These are phyloP conservation scores for Artibeus lituratus DNA, from an alignment of 2,797 vertebrate species.

Conservation along the genomic window DNA sequence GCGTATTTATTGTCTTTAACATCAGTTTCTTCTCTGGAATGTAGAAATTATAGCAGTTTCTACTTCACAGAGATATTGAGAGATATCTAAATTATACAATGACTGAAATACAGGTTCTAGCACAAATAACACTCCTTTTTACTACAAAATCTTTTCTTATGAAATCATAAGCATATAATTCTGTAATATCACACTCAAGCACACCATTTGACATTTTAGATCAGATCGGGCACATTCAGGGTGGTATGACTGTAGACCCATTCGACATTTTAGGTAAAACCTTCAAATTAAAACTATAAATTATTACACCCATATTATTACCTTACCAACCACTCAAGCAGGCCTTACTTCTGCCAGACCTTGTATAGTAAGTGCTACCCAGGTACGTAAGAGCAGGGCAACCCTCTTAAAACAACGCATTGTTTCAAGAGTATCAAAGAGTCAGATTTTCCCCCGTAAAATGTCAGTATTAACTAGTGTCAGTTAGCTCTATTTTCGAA, in stretches of 20 bases:
- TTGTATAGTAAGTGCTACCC: neutral
- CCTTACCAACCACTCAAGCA: too few species aligned
- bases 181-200: too few species aligned
- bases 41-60: neutral
- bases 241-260: too few species aligned
- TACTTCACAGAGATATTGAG: neutral
- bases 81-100: neutral
- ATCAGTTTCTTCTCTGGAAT: neutral
- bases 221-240: too few species aligned
- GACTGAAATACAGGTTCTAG: neutral
- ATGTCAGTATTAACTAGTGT: neutral
- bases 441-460: neutral
- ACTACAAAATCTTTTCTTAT: too few species aligned
- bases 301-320: too few species aligned
- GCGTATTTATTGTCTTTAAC: neutral
- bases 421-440: neutral
- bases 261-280: too few species aligned
- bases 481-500: conserved; percentile 12
- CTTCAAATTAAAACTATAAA: too few species aligned
- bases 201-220: too few species aligned
- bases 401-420: neutral
- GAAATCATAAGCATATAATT: too few species aligned
- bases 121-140: too few species aligned
- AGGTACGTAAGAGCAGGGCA: neutral
- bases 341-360: too few species aligned